phyloP scores from a whole-genome alignment of 2,888 invertebrate species.

The Cerceris rybyensis region DNA sequence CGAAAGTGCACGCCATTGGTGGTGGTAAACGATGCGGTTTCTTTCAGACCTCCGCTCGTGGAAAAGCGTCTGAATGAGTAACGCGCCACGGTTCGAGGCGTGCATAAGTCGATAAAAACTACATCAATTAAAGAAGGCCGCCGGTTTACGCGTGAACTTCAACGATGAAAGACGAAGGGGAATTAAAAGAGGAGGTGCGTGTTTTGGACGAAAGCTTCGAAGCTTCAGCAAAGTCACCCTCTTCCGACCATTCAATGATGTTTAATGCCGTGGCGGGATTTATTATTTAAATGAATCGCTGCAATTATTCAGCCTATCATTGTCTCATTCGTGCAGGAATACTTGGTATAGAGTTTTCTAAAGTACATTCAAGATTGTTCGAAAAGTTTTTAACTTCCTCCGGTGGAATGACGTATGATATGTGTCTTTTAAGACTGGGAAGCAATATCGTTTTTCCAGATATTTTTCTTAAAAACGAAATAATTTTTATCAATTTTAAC shows the following conservation, averaged over 20 bases:
- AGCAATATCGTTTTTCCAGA: too few species aligned
- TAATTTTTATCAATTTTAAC: too few species aligned
- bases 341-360: too few species aligned
- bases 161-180: slow-evolving; percentile 67
- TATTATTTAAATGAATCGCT: slow-evolving; percentile 24
- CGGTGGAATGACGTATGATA: too few species aligned
- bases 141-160: slow-evolving; percentile 66
- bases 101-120: slow-evolving; percentile 77
- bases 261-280: slow-evolving; percentile 9
- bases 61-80: slow-evolving; percentile 77
- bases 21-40: slow-evolving; percentile 80
- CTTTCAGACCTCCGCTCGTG: slow-evolving; percentile 73
- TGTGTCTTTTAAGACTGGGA: too few species aligned
- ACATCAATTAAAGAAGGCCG: slow-evolving; percentile 76
- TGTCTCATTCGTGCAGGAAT: slow-evolving; percentile 14
- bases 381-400: too few species aligned
- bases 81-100: slow-evolving; percentile 71
- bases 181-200: slow-evolving; percentile 67
- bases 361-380: too few species aligned
- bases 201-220: slow-evolving; percentile 59
- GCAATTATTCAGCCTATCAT: slow-evolving; percentile 25
- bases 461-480: too few species aligned
- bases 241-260: slow-evolving; percentile 40
- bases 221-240: slow-evolving; percentile 70
- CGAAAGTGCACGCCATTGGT: slow-evolving; percentile 65